Percentiles rank a stretch among this genome's conserved stretches.
These are phyloP conservation scores for Griposia aprilina DNA, from an alignment of 2,888 invertebrate species.

Conservation along the genomic window DNA sequence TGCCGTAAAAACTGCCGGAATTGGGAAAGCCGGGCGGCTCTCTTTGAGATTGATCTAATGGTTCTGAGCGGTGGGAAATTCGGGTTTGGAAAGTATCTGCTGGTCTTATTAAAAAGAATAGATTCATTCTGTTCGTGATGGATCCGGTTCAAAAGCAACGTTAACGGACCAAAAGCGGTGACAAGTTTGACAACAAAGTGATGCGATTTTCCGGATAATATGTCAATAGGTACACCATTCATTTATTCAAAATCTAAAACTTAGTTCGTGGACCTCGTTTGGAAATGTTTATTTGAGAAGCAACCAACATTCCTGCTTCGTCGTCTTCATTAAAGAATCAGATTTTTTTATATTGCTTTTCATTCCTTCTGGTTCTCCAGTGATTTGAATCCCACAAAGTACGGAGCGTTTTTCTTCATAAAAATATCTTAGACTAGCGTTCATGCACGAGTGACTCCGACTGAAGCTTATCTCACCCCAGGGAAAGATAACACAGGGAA, in stretches of 20 bases:
- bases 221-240: not conserved
- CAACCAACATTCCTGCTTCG: not conserved
- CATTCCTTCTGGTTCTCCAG: conserved; percentile 13
- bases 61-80: conserved; percentile 11
- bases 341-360: not conserved
- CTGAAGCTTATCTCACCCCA: conserved; percentile 42
- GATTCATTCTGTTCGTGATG: not conserved
- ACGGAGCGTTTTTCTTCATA: conserved; percentile 28
- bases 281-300: not conserved
- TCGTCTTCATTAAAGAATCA: not conserved
- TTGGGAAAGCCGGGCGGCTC: conserved; percentile 35
- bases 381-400: conserved; percentile 28
- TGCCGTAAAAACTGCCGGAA: conserved; percentile 51
- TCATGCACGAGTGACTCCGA: conserved; percentile 52
- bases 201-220: too few relatives aligned
- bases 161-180: not conserved
- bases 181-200: not conserved
- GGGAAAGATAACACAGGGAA: conserved; percentile 44
- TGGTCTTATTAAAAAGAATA: conserved; percentile 5
- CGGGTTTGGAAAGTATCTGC: conserved; percentile 15
- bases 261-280: not conserved
- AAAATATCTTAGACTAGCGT: conserved; percentile 42
- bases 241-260: not conserved
- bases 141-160: not conserved
- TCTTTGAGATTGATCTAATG: conserved; percentile 57